Base-by-base conservation (phyloP, 2,113 vertebrate species). In the Mastomys coucha region DNA sequence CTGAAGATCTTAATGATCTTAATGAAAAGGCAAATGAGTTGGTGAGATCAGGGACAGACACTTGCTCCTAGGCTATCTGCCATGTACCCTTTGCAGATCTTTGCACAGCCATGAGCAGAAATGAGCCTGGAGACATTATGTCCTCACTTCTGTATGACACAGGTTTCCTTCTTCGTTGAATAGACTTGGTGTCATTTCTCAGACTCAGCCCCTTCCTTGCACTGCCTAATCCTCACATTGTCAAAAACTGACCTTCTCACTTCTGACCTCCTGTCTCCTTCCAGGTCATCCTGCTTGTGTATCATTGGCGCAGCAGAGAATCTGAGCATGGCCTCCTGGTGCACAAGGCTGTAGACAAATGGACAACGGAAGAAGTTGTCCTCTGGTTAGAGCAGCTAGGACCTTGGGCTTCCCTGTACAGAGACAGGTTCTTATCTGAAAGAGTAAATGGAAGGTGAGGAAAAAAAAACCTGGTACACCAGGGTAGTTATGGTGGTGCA, bases 391-490 rank as follows among this genome's bases (percentile, higher is more conserved):
- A 99, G 73, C 98, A 99, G 88, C 96, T 99, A 96, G 99, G 99
- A 16, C 99, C 99, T 0, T 99, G 99, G 99, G 98, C 99, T n/a
- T 98, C 98, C 87, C 98, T 98, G 86, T 99, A 99, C 97, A 99
- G 98, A 92, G 99, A 99, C n/a, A 97, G 97, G 56, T 99, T 99
- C 98, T 98, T 98, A 87, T 97, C 98, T 78, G 99, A 99, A 97
- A 99, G 99, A 69, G 99, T 99, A 63, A 99, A 99, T 78, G 99
- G 99, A 97, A 99, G 99, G 99, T 99, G 96, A 98, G 98, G 60
- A 58, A 16, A 26, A 45, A 39, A 60, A 82, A 63, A 19, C 2
- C 39, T 45, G 4, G 14, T 24, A 63, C 26, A 42, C 39, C 81
- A 85, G 56, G 26, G 58, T 39, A 85, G 36, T 14, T 4, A 19